These are phyloP conservation scores for Ammodytes marinus DNA, from an alignment of 2,113 vertebrate species.

Conservation along the genomic window DNA sequence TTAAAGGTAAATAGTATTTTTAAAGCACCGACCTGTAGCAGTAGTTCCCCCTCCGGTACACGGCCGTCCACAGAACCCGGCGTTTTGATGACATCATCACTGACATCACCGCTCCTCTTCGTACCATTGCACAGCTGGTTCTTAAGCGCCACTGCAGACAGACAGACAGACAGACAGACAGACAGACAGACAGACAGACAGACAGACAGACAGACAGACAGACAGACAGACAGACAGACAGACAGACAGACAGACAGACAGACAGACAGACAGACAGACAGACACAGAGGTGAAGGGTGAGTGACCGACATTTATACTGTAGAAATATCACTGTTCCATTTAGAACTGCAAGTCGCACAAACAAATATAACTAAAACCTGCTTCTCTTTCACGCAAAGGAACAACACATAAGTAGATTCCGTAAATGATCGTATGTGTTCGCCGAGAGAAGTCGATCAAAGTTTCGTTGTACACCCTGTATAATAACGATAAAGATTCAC, in stretches of 20 bases:
- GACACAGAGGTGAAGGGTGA: not conserved
- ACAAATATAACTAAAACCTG: too few species aligned
- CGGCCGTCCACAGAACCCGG: not conserved
- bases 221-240: not conserved
- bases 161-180: not conserved
- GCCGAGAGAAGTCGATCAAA: too few species aligned
- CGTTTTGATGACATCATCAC: not conserved
- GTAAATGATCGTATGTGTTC: too few species aligned
- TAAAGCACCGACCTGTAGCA: slow-evolving; percentile 68
- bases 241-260: not conserved
- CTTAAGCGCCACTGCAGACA: slow-evolving; percentile 55
- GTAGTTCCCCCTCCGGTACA: slow-evolving; percentile 74
- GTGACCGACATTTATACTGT: not conserved
- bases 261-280: not conserved
- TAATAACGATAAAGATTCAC: too few species aligned
- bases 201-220: not conserved
- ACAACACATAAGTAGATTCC: too few species aligned
- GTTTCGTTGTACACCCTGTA: too few species aligned
- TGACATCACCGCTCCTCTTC: not conserved
- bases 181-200: not conserved
- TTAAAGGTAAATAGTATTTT: not conserved
- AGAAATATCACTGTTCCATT: not conserved
- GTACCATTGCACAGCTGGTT: slow-evolving; percentile 31
- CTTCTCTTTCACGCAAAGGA: too few species aligned
- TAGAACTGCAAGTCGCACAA: not conserved